Conservation (phyloP, 2,888 invertebrate genomes). For the Mythimna loreyi region DNA sequence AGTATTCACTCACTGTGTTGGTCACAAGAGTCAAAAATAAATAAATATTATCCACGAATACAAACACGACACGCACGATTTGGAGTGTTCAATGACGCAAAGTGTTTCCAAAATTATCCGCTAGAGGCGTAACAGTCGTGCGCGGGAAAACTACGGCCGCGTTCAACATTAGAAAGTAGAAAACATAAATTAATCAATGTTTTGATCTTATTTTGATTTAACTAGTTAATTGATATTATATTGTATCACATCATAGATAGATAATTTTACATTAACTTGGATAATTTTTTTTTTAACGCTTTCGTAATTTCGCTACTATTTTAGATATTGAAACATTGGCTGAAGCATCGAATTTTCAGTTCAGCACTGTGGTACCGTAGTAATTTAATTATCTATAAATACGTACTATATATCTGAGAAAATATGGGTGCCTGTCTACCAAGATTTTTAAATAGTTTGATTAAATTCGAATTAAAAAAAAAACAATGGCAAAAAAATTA, state of each 20-base stretch:
- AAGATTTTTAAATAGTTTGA: not conserved
- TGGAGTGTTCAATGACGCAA: slow-evolving; percentile 77
- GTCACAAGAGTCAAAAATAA: slow-evolving; percentile 67
- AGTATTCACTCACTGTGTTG: slow-evolving; percentile 62
- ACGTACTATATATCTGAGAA: not conserved
- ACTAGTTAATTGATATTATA: not conserved
- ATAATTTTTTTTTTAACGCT: not conserved
- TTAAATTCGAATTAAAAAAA: not conserved
- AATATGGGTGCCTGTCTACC: not conserved
- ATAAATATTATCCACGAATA: slow-evolving; percentile 73
- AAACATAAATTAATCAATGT: slow-evolving; percentile 21
- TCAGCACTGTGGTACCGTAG: not conserved
- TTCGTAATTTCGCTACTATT: not conserved
- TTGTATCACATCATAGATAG: not conserved
- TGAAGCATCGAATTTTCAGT: not conserved
- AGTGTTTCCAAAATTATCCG: slow-evolving; percentile 73
- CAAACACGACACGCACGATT: slow-evolving; percentile 79
- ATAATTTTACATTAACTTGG: not conserved
- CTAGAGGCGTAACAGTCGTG: slow-evolving; percentile 66
- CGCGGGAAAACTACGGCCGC: slow-evolving; percentile 71
- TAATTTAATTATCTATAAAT: not conserved
- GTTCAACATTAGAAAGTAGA: slow-evolving; percentile 54
- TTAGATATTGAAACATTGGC: not conserved
- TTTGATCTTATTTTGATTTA: not conserved
- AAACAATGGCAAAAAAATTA: not conserved